phyloP scores from a whole-genome alignment of 2,113 vertebrate genomes.

The Prunella himalayana region DNA sequence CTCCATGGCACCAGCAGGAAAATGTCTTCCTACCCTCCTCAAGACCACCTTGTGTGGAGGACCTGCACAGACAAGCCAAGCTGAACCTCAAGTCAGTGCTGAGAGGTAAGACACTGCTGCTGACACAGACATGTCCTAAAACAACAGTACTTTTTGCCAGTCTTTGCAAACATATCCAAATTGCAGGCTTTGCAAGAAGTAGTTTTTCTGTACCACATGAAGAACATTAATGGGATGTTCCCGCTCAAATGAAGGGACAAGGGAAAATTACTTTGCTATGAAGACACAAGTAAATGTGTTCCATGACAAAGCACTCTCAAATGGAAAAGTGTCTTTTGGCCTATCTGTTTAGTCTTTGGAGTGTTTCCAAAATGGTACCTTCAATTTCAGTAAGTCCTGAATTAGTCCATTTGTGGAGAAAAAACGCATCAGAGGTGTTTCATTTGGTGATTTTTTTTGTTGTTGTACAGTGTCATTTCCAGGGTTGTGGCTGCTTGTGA shows the following conservation, averaged over 20 bases:
- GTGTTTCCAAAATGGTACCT: background rate
- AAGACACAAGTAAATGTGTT: background rate
- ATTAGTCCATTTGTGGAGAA: background rate
- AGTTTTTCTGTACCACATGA: background rate
- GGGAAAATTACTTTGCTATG: background rate
- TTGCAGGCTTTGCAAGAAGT: background rate
- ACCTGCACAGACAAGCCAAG: conserved; percentile 94
- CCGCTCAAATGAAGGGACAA: background rate
- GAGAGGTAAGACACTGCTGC: conserved; percentile 78
- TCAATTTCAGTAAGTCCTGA: background rate
- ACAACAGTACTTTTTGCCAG: background rate
- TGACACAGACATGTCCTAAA: background rate
- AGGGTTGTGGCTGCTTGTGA: background rate
- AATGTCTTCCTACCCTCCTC: conserved; percentile 91
- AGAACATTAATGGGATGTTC: background rate
- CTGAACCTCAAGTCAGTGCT: conserved; percentile 95
- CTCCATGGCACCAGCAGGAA: conserved; percentile 96
- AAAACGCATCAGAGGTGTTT: background rate
- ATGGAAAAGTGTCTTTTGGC: background rate
- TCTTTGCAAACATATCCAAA: background rate
- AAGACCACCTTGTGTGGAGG: conserved; percentile 90
- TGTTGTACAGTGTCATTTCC: background rate
- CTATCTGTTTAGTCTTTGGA: background rate
- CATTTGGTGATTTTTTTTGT: background rate
- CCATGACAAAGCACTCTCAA: background rate